phyloP scores from a whole-genome alignment of 2,797 vertebrate genomes.

The Synaphobranchus kaupii region DNA sequence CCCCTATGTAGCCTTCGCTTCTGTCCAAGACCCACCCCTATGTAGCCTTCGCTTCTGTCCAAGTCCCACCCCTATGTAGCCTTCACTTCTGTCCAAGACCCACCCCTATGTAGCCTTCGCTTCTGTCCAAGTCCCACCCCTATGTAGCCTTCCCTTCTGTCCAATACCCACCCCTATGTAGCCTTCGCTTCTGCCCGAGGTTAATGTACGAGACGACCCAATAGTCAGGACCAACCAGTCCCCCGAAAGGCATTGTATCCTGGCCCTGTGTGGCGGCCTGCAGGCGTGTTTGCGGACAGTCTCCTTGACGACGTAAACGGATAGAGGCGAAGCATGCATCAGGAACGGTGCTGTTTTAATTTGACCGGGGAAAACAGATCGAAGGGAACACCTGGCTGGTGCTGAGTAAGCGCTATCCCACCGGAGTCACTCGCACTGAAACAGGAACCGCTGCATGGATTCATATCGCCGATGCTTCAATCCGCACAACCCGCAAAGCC shows the following conservation, averaged over 20 bases:
- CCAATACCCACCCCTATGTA: background rate
- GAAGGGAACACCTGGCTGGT: constrained; percentile 52
- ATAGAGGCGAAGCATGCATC: constrained; percentile 14
- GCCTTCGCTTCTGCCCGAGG: constrained; percentile 30
- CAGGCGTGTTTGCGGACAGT: constrained; percentile 25
- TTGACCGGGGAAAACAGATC: constrained; percentile 57
- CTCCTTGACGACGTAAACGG: background rate
- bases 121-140: too few relatives aligned
- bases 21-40: too few relatives aligned
- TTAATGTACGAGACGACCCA: constrained; percentile 7
- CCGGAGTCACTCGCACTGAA: constrained; percentile 30
- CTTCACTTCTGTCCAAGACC: too few relatives aligned
- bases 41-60: too few relatives aligned
- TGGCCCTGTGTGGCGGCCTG: background rate
- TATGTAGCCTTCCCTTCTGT: background rate
- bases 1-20: too few relatives aligned
- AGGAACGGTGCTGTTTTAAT: constrained; percentile 33
- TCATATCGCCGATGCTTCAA: background rate
- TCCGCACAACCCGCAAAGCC: background rate
- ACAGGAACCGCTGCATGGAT: constrained; percentile 34
- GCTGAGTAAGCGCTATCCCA: constrained; percentile 48
- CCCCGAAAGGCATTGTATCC: background rate
- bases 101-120: too few relatives aligned
- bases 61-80: too few relatives aligned
- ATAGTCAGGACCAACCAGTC: constrained; percentile 13